These are phyloP conservation scores for Styela plicata DNA, from an alignment of 23 tunicate species.

Conservation along the genomic window DNA sequence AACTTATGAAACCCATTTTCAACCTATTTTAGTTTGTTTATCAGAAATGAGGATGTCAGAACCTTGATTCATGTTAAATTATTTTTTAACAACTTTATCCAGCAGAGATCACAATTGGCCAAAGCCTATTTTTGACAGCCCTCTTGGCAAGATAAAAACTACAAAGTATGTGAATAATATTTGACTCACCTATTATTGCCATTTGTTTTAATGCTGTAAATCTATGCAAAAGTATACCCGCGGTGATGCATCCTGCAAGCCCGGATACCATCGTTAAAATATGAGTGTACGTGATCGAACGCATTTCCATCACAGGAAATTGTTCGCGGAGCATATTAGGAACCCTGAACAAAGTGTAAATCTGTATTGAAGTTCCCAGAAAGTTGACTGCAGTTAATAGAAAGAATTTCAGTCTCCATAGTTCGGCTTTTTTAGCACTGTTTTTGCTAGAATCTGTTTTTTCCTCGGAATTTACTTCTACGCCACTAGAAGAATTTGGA, in stretches of 20 bases:
- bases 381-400: not conserved
- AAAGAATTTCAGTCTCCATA: not conserved
- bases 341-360: not conserved
- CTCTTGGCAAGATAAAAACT: too few relatives aligned
- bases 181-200: not conserved
- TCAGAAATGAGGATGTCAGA: too few relatives aligned
- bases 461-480: not conserved
- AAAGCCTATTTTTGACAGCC: too few relatives aligned
- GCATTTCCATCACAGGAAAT: not conserved
- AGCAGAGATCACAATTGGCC: too few relatives aligned
- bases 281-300: not conserved
- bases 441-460: not conserved
- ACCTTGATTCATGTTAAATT: too few relatives aligned
- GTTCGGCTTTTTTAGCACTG: too few relatives aligned
- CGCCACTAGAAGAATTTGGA: not conserved
- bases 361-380: not conserved
- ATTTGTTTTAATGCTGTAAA: not conserved
- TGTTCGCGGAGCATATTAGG: not conserved
- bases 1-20: too few relatives aligned
- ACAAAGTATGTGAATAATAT: too few relatives aligned
- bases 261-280: not conserved
- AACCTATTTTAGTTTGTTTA: too few relatives aligned
- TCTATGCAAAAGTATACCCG: not conserved
- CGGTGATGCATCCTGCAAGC: not conserved
- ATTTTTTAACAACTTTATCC: too few relatives aligned